Evolutionary conservation across 1,140 invertebrate species (phyloP).

Genomic region (Trichomalopsis sarcophagae): DNA sequence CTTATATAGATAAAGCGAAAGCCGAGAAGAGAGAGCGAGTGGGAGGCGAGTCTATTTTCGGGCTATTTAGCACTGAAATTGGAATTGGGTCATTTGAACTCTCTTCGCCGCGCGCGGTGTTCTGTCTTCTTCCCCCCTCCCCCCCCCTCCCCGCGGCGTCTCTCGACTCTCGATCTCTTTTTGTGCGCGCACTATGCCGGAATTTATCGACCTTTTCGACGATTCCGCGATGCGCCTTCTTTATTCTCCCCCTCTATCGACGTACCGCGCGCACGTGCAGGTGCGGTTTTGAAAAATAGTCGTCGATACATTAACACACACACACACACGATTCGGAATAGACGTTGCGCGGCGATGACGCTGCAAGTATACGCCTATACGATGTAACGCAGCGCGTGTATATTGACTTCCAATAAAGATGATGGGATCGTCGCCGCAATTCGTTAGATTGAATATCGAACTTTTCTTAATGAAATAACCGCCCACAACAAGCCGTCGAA

Average conservation of each 20-base stretch:
- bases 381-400: neutral
- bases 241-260: neutral
- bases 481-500: neutral
- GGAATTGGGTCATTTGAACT: neutral
- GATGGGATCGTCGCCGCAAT: neutral
- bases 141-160: too few relatives aligned
- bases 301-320: too few relatives aligned
- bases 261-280: too few relatives aligned
- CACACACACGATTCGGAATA: neutral
- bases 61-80: neutral
- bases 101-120: neutral
- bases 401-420: slow-evolving; percentile 3
- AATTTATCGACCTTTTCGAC: neutral
- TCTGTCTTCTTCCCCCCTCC: too few relatives aligned
- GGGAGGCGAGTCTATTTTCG: neutral
- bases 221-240: neutral
- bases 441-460: neutral
- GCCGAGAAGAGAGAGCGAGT: neutral
- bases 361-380: neutral
- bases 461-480: neutral
- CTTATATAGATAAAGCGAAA: neutral
- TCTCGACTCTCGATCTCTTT: neutral
- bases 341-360: neutral
- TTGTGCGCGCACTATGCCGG: neutral
- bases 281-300: neutral